Base-by-base conservation (phyloP, 2,797 vertebrate genomes). In the Brachyalestes nurse region DNA sequence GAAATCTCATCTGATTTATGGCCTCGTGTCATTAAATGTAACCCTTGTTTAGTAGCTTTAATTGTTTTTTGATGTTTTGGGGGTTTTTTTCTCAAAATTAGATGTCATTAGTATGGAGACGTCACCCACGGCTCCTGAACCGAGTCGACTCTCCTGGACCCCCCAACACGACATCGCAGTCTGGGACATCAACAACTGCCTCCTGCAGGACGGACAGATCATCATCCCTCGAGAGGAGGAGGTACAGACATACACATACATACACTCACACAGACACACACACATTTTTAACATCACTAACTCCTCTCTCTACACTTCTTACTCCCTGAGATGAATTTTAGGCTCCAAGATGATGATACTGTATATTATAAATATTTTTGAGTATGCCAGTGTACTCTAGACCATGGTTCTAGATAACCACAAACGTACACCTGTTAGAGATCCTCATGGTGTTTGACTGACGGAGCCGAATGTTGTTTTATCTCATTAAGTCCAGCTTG, bases 151-250 rank as follows among this genome's bases (percentile, higher is more conserved):
- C 10, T 90, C 89, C 0, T 91, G 93, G 91, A 88, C 81, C 0
- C 94, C 93, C 0, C 84, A 87, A 12, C 94, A 95, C 0, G 92
- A 96, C 0, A 91, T 93, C 38, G 95, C 93, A 0, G 82, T 98
- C 40, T 99, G 97, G 97, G 96, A 97, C 81, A 96, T 98, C 1
- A 93, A 89, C 86, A 94, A 89, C 86, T 97, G 97, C 78, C 75
- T 90, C 0, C 91, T 99, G 47, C 91, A 96, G 12, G 95, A 98
- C 1, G 95, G 96, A 23, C 95, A 93, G 62, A 94, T 99, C 84
- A 85, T 97, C 58, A 93, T 97, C 5, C 87, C 95, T 4, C 92
- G 92, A 70, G 92, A 95, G 17, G 96, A 97, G 0, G 96, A 98
- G 95, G 97, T 98, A 91, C 0, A 34, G 14, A 80, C 17, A 73